Evolutionary conservation across 2,113 vertebrate genomes (phyloP), one percentile per base, ranked within the genome.

Genomic region (Phainopepla nitens): DNA sequence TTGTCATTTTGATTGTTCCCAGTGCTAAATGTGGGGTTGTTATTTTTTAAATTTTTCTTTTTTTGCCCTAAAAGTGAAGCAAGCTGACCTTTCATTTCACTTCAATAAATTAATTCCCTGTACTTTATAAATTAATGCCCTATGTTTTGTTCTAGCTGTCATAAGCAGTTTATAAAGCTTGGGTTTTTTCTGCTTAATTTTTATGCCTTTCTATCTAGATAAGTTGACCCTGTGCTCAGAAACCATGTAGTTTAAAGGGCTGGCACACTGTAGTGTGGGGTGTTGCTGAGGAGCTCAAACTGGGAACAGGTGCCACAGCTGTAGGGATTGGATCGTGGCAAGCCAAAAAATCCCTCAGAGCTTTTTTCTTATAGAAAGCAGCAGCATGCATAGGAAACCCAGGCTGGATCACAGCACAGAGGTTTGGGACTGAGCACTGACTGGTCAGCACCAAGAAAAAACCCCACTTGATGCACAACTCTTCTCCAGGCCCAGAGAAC

Each of bases 381-480:
- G 49, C 0, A 13, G 45, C 7, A 2, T 8, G 12, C 2, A 1
- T 3, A 15, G 60, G n/a, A 69, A 80, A 45, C 4, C 4, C 18
- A 39, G 44, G 7, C 2, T 47, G 44, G 35, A 28, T 49, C 7
- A 10, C 21, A 71, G 3, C 11, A 42, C 35, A 29, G 10, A 13
- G 42, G 11, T 24, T 58, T 93, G 60, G 69, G 27, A 28, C 18
- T 50, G 28, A 83, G 21, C 25, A 27, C 29, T 5, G 2, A 41
- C 45, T 62, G 58, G 10, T 62, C 44, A 62, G 47, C 14, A 47
- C 21, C 19, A n/a, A 57, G 36, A 14, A 57, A 50, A 39, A 24
- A 9, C 0, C 2, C 23, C 15, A 49, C 0, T 3, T 1, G 3
- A 35, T 3, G 7, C 12, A 49, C 19, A 54, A 5, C n/a, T 72